Evolutionary conservation across 2,797 vertebrate species (phyloP), one percentile per base, ranked within the genome.

Genomic region (Esox lucius): DNA sequence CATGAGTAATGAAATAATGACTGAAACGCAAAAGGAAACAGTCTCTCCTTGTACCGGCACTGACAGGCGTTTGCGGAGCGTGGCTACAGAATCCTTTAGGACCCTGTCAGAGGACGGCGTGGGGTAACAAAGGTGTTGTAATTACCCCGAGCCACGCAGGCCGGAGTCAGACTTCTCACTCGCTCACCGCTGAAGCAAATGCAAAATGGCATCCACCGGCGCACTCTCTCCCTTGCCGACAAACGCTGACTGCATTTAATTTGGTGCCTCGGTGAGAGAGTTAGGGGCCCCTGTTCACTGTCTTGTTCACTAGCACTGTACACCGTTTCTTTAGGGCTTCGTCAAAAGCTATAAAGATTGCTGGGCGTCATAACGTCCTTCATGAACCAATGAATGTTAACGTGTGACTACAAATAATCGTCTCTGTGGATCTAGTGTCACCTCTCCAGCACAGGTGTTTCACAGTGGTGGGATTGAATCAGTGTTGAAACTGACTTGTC

Each of bases 1-100:
- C 86, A 84, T 87, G 87, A 91, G 86, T 90, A 91, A 92, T 93
- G 86, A 91, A 91, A 91, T 92, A 93, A 92, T 90, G 87, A 88
- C 82, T 87, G 75, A 88, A 91, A 90, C 87, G 85, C 83, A 89
- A 87, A 87, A 89, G 82, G 79, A 85, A 73, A 83, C 69, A 69
- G 56, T 42, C 42, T 24, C 59, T 24, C 19, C 65, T 71, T 73
- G 2, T 46, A 35, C 83, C 80, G 84, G 84, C n/a, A 56, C 86
- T 83, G 87, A 89, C 90, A 91, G 92, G 89, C 91, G 87, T 92
- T 87, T 87, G 88, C 83, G 62, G 75, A 84, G 80, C 70, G 39
- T 77, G 76, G 82, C n/a, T 49, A 5, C 42, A 13, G 24, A 88
- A 84, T 88, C 82, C 87, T 88, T 91, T 88, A 90, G 81, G 88